These are phyloP conservation scores for Hypotaenidia okinawae DNA, from an alignment of 2,797 vertebrate species.

Conservation along the genomic window DNA sequence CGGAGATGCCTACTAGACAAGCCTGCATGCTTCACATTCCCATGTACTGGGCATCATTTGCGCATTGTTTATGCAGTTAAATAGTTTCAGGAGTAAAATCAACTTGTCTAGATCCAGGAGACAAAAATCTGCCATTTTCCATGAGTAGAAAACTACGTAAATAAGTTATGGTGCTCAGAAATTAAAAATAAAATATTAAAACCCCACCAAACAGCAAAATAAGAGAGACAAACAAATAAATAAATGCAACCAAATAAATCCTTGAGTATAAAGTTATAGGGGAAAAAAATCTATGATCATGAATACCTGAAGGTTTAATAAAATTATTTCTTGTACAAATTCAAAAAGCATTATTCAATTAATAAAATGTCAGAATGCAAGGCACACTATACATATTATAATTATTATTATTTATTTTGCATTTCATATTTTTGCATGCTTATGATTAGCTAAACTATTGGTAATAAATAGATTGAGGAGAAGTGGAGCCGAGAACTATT, in stretches of 20 bases:
- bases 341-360: background rate
- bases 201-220: background rate
- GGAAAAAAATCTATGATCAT: background rate
- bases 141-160: background rate
- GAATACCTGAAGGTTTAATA: background rate
- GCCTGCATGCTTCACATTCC: conserved; percentile 36
- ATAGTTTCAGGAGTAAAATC: background rate
- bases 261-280: background rate
- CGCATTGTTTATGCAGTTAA: conserved; percentile 5
- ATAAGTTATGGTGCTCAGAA: background rate
- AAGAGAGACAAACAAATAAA: background rate
- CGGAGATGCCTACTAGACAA: conserved; percentile 38
- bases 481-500: background rate
- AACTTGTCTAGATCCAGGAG: background rate
- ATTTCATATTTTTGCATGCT: background rate
- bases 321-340: background rate
- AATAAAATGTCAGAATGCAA: background rate
- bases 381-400: background rate
- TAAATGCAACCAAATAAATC: background rate
- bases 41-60: background rate
- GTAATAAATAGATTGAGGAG: background rate
- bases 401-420: background rate
- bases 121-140: background rate
- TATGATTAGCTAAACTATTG: background rate
- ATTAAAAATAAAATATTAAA: background rate